Percentiles rank a stretch among this genome's conserved stretches.
Evolutionary conservation across 2,797 vertebrate genomes (phyloP).

Genomic region (Cuniculus paca): DNA sequence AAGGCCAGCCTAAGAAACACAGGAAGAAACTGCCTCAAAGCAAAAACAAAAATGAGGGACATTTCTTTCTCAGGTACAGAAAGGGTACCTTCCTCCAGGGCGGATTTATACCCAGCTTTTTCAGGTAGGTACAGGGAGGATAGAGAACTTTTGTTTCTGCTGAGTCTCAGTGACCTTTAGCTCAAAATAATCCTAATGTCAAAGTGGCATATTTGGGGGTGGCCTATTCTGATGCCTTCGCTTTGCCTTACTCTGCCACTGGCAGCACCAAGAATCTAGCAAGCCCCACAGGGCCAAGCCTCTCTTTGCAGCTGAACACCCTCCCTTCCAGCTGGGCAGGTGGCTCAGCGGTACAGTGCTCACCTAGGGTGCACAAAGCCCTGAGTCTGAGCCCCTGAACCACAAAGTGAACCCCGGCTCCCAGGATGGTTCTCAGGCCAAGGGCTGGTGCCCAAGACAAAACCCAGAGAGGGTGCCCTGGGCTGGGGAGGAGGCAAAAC

Average conservation of each 20-base stretch:
- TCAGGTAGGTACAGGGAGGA: background rate
- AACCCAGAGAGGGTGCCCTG: background rate
- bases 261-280: conserved; percentile 45
- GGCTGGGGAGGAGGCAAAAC: background rate
- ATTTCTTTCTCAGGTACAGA: background rate
- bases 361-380: background rate
- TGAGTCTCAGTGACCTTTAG: conserved; percentile 23
- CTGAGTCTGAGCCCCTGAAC: background rate
- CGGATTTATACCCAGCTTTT: conserved; percentile 3
- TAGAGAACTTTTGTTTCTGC: background rate
- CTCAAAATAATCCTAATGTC: background rate
- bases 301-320: background rate
- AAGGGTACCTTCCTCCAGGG: background rate
- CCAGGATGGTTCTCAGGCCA: background rate
- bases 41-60: background rate
- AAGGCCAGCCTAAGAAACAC: background rate
- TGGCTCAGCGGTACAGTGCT: background rate
- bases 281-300: background rate
- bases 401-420: background rate
- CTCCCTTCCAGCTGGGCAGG: background rate
- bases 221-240: conserved; percentile 20
- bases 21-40: background rate
- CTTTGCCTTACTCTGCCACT: conserved; percentile 15
- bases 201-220: background rate
- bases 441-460: background rate